phyloP scores from a whole-genome alignment of 2,797 vertebrate species.

The Myotis vivesi region DNA sequence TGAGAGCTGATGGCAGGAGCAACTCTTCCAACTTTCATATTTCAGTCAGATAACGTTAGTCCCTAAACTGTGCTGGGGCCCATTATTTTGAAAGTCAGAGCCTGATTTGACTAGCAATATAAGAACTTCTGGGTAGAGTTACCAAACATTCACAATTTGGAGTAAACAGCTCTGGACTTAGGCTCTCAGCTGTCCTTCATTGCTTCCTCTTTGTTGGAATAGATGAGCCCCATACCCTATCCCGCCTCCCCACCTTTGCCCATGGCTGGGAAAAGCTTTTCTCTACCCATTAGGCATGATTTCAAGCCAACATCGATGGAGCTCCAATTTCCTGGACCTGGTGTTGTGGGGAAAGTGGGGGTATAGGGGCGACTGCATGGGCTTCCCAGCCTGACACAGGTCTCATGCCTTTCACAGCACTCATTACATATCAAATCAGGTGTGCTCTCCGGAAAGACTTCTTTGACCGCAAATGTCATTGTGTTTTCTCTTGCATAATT shows the following conservation, averaged over 20 bases:
- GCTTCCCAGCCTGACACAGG: not conserved
- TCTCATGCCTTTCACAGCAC: not conserved
- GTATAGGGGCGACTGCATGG: fast-evolving
- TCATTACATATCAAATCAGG: not conserved
- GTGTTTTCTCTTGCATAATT: not conserved
- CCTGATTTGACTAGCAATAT: not conserved
- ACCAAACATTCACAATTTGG: not conserved
- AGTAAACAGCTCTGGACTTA: not conserved
- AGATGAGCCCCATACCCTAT: fast-evolving
- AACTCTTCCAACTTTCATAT: not conserved
- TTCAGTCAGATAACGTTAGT: not conserved
- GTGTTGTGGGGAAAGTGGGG: not conserved
- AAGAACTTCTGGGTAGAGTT: not conserved
- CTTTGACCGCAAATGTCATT: not conserved
- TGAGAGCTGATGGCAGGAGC: not conserved
- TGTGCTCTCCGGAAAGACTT: not conserved
- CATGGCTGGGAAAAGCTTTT: not conserved
- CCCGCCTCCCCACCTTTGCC: not conserved
- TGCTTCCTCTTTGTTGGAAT: not conserved
- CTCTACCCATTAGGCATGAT: not conserved
- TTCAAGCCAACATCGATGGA: not conserved
- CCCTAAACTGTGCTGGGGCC: not conserved
- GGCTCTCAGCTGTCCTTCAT: not conserved
- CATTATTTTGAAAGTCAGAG: not conserved
- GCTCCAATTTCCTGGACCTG: not conserved